A percentile compares a stretch with the other conserved stretches of the same genome.
Evolutionary conservation across 2,113 vertebrate species (phyloP).

Genomic region (Chunga burmeisteri): DNA sequence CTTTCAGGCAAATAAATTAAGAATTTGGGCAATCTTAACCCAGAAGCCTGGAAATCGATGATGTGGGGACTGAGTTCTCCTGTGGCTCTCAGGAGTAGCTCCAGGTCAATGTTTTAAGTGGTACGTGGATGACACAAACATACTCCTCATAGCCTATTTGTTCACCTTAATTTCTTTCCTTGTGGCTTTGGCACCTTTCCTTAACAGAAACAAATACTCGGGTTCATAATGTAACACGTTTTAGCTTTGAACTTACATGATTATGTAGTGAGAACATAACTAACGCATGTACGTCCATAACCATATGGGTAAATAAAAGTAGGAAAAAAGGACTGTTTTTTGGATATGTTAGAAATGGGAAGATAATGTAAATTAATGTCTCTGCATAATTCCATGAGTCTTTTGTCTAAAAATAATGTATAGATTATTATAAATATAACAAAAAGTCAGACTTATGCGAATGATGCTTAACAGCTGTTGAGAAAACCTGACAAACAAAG

Average conservation of each 20-base stretch:
- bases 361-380: conserved; percentile 9
- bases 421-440: conserved; percentile 9
- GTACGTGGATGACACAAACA: rapidly evolving
- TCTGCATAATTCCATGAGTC: not conserved
- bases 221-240: not conserved
- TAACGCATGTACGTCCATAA: not conserved
- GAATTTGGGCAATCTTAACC: not conserved
- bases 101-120: not conserved
- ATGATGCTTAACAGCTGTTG: conserved; percentile 19
- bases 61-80: not conserved
- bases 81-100: not conserved
- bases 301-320: not conserved
- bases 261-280: not conserved
- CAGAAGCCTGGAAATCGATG: not conserved
- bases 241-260: not conserved
- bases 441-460: not conserved
- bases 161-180: not conserved
- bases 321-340: not conserved
- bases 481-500: not conserved
- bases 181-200: not conserved
- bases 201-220: not conserved
- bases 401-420: conserved; percentile 26
- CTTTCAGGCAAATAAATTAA: not conserved
- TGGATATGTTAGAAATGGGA: not conserved
- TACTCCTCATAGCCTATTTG: not conserved